These are phyloP conservation scores for Glyptemys insculpta DNA, from an alignment of 2,797 vertebrate species.

Conservation along the genomic window DNA sequence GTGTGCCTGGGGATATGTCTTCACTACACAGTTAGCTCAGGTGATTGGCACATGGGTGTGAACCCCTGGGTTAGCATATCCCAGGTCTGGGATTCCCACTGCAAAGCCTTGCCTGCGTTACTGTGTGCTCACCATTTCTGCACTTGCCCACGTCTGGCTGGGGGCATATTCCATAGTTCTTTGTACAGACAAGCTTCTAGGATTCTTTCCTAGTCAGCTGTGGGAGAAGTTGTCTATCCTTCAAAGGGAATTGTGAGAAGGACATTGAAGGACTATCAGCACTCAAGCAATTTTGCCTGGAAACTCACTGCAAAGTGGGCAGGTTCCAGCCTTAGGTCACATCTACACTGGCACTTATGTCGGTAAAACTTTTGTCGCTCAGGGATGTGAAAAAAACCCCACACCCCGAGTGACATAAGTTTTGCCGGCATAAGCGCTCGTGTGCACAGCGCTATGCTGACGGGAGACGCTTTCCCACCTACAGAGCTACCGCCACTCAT, in stretches of 20 bases:
- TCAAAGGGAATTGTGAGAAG: background rate
- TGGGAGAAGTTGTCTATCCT: background rate
- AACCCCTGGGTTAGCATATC: background rate
- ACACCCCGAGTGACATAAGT: too few relatives aligned
- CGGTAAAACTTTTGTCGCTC: too few relatives aligned
- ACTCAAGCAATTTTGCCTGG: background rate
- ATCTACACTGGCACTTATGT: too few relatives aligned
- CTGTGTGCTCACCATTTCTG: background rate
- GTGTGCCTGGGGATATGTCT: background rate
- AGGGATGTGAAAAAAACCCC: too few relatives aligned
- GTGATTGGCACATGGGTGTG: background rate
- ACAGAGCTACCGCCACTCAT: too few relatives aligned
- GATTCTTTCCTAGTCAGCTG: background rate
- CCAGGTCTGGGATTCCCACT: background rate
- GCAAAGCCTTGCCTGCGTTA: background rate
- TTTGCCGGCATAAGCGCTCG: too few relatives aligned
- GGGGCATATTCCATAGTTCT: background rate
- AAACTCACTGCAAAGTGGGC: background rate
- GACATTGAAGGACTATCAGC: background rate
- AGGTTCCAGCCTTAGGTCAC: background rate
- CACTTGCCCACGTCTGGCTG: background rate
- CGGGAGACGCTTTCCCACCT: too few relatives aligned
- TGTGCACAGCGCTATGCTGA: too few relatives aligned
- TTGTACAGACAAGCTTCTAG: background rate
- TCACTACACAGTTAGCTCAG: background rate